Conservation (phyloP, 2,888 invertebrate species). For the Tigriopus californicus region DNA sequence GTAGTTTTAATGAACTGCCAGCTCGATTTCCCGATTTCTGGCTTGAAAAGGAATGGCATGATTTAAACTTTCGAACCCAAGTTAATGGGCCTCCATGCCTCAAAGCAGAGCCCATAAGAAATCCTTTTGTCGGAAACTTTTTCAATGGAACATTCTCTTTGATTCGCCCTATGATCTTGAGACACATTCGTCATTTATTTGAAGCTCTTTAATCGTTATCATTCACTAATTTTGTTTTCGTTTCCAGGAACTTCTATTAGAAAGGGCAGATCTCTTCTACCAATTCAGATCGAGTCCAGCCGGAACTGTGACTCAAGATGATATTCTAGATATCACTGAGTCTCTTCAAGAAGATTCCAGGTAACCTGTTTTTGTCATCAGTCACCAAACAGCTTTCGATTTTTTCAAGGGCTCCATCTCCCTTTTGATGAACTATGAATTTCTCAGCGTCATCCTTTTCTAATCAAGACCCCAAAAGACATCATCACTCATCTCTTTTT, state of each 20-base stretch:
- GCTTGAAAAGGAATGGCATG: no score
- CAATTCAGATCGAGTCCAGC: constrained; percentile 40
- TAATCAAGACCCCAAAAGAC: background rate
- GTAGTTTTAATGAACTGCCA: background rate
- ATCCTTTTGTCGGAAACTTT: no score
- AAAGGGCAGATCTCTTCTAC: constrained; percentile 80
- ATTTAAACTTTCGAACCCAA: no score
- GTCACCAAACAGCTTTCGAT: background rate
- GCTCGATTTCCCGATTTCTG: no score
- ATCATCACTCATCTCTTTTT: background rate
- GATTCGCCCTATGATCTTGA: no score
- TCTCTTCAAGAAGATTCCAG: constrained; percentile 77
- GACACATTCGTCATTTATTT: background rate
- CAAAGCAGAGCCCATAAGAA: no score
- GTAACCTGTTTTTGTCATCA: constrained; percentile 29
- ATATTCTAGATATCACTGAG: constrained; percentile 79
- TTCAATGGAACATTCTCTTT: no score
- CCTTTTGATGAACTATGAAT: background rate
- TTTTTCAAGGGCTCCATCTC: background rate
- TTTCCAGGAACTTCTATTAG: constrained; percentile 59
- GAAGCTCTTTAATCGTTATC: background rate
- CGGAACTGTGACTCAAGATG: constrained; percentile 78
- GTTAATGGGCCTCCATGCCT: no score
- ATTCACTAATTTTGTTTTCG: no score
- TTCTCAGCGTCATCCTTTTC: background rate